A percentile compares a stretch with the other conserved stretches of the same genome.
Conservation (phyloP, 2,888 invertebrate species). For the Malthinus flaveolus region DNA sequence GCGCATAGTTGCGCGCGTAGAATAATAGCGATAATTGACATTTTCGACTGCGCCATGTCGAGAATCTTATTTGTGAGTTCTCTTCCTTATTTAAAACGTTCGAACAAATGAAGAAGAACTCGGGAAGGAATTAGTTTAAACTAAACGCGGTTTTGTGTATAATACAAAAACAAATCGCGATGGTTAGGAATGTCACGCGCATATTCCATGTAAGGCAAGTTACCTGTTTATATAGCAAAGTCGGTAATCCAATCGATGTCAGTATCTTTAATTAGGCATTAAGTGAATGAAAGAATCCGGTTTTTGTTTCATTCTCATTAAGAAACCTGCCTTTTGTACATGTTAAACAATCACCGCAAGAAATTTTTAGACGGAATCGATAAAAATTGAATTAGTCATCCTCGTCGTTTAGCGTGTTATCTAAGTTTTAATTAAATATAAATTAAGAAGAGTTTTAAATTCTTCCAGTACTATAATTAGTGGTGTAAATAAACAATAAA, state of each 20-base stretch:
- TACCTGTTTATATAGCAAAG: constrained; percentile 13
- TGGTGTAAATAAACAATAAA: too few species aligned
- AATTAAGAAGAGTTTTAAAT: too few species aligned
- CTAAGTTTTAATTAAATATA: not conserved
- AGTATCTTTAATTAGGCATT: constrained; percentile 15
- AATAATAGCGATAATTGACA: too few species aligned
- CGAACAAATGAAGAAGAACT: too few species aligned
- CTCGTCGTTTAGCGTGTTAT: not conserved
- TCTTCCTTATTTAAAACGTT: too few species aligned
- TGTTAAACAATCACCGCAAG: constrained; percentile 6
- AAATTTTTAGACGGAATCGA: not conserved
- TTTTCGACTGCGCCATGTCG: too few species aligned
- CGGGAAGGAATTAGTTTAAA: too few species aligned
- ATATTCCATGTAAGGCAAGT: constrained; percentile 6
- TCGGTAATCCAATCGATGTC: constrained; percentile 10
- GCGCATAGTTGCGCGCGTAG: too few species aligned
- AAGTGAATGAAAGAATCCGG: constrained; percentile 16
- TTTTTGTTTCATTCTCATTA: constrained; percentile 9
- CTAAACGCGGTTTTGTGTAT: not conserved
- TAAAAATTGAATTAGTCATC: not conserved
- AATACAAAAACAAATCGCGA: constrained; percentile 4
- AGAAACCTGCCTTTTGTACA: not conserved
- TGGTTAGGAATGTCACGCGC: constrained; percentile 12
- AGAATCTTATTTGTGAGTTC: too few species aligned
- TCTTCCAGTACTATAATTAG: too few species aligned